Evolutionary conservation across 2,888 invertebrate species (phyloP).

Genomic region (Xanthorhoe spadicearia): DNA sequence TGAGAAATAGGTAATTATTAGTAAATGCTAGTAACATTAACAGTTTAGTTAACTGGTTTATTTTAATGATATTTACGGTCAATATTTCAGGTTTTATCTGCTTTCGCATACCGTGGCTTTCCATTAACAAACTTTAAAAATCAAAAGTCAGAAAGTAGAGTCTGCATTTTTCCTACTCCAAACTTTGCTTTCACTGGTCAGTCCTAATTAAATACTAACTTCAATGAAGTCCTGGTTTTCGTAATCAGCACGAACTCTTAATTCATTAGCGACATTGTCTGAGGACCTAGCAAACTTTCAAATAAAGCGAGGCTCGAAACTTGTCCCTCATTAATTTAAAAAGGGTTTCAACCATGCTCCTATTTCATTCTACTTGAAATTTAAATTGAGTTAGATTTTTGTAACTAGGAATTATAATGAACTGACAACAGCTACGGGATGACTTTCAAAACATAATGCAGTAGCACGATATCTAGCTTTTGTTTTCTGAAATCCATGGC

Average conservation of each 20-base stretch:
- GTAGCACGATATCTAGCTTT: no score
- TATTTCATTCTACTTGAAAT: not conserved
- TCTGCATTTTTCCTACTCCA: not conserved
- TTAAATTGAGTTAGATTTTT: no score
- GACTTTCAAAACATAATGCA: no score
- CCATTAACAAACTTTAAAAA: not conserved
- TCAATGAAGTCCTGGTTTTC: not conserved
- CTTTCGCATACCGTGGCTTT: no score
- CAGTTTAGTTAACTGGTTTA: no score
- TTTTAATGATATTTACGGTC: no score
- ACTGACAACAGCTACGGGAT: no score
- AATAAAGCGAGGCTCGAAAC: not conserved
- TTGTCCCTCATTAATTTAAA: not conserved
- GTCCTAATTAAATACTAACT: not conserved
- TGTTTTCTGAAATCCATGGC: no score
- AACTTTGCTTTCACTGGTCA: not conserved
- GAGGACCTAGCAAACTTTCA: not conserved
- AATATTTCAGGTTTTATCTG: no score
- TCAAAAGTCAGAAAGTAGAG: not conserved
- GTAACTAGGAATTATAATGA: no score
- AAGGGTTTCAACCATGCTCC: not conserved
- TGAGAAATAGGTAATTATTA: no score
- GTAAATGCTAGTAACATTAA: no score
- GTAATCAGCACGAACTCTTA: conserved; percentile 4
- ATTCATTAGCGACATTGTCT: conserved; percentile 6